Base-by-base conservation (phyloP, 2,113 vertebrate genomes). In the Trachemys scripta region DNA sequence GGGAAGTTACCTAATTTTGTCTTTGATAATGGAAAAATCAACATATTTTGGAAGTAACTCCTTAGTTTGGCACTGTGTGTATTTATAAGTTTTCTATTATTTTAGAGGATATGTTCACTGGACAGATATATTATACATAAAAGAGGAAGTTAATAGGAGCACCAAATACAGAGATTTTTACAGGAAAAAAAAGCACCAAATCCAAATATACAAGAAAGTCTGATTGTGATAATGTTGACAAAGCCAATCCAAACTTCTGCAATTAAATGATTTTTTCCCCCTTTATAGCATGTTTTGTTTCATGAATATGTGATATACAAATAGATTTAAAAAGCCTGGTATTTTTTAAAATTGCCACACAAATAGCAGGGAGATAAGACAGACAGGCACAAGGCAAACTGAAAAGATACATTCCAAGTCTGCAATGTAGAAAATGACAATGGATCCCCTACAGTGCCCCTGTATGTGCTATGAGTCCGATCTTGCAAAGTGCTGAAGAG, bases 41-140 rank as follows among this genome's bases (percentile, higher is more conserved):
- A 88, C 54, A 59, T 2, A 51, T 1, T 82, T 80, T 10, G 81
- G 29, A 81, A 93, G 87, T 75, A 59, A 12, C 10, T 80, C 6
- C 35, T 49, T 62, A 5, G 6, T 79, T 10, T 0, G 6, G 22
- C 76, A 84, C 84, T 59, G 2, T 0, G 31, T 31, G 31, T 65
- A 65, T 35, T 65, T 35, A 17, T 17, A 35, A 3, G 19, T 87
- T 84, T 81, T 92, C 8, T n/a, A 82, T 65, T 85, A 82, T 5
- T 6, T 84, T 54, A 89, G 56, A 78, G 80, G 8, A 1, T 89
- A 1, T 27, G 25, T 72, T 75, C 10, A 65, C 27, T 29, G 69
- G 27, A 84, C 93, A 93, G 82, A 82, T 4, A 9, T 3, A 10
- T 42, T 5, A 35, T 16, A 65, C 59, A 65, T 65, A 31, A 82